phyloP scores from a whole-genome alignment of 2,888 invertebrate genomes.

The Leptinotarsa haldemani region DNA sequence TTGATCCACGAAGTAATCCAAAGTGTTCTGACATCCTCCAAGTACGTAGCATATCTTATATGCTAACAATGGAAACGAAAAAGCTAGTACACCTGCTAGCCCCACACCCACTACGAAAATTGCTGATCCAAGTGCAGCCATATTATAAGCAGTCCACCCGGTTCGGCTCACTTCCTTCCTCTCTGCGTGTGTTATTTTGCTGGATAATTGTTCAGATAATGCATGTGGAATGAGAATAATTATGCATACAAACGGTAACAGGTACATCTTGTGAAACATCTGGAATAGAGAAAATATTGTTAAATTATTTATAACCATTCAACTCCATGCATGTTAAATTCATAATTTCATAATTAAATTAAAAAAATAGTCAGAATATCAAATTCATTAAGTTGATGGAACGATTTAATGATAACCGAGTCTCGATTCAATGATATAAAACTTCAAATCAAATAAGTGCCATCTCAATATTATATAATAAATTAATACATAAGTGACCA shows the following conservation, averaged over 20 bases:
- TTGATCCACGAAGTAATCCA: slow-evolving; percentile 57
- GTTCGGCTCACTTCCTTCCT: slow-evolving; percentile 20
- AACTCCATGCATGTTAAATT: too few relatives aligned
- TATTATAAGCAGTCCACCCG: slow-evolving; percentile 35
- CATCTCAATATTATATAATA: too few relatives aligned
- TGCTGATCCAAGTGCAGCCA: slow-evolving; percentile 47
- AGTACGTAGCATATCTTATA: slow-evolving; percentile 61
- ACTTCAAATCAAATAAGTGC: too few relatives aligned
- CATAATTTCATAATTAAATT: too few relatives aligned
- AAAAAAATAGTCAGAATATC: too few relatives aligned
- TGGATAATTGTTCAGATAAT: not conserved
- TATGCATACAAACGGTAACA: not conserved
- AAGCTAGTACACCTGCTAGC: slow-evolving; percentile 50
- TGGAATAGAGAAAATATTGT: not conserved
- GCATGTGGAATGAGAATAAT: not conserved
- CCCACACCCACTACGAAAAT: slow-evolving; percentile 55
- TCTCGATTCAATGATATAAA: too few relatives aligned
- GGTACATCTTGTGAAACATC: not conserved
- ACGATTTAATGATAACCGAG: too few relatives aligned
- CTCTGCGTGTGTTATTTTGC: slow-evolving; percentile 1
- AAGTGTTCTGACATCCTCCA: slow-evolving; percentile 58
- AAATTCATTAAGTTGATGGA: too few relatives aligned
- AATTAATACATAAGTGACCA: too few relatives aligned
- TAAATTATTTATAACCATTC: not conserved
- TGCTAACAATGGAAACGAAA: slow-evolving; percentile 57